Evolutionary conservation across 2,113 vertebrate genomes (phyloP).

Genomic region (Amphiprion ocellaris): DNA sequence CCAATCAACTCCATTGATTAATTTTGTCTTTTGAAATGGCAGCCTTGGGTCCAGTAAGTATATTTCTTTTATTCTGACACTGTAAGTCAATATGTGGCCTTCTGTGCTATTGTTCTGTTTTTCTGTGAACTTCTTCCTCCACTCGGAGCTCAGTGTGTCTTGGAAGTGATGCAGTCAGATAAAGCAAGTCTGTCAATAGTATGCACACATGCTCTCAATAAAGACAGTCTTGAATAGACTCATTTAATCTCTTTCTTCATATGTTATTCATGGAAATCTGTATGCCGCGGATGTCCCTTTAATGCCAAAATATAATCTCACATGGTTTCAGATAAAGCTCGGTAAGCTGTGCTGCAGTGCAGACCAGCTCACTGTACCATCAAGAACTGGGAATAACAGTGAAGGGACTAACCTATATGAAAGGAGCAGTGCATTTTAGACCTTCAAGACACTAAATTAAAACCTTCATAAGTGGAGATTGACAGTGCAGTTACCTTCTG

Average conservation of each 20-base stretch:
- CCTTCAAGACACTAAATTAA: conserved; percentile 53
- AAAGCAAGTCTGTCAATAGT: conserved; percentile 54
- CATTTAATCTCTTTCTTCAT: conserved; percentile 40
- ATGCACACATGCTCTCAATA: conserved; percentile 60
- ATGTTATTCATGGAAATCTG: conserved; percentile 50
- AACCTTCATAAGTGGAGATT: conserved; percentile 66
- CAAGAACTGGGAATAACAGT: conserved; percentile 36
- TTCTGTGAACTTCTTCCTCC: conserved; percentile 47
- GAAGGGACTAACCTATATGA: conserved; percentile 51
- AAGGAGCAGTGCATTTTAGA: conserved; percentile 54
- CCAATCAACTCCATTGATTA: conserved; percentile 70
- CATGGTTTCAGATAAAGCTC: neutral
- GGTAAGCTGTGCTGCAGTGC: conserved; percentile 53
- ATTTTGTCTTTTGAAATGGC: conserved; percentile 71
- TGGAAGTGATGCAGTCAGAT: conserved; percentile 19
- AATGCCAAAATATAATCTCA: conserved; percentile 28
- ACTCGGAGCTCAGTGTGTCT: conserved; percentile 33
- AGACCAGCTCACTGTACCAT: conserved; percentile 33
- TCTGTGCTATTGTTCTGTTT: conserved; percentile 55
- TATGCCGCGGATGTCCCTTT: conserved; percentile 18
- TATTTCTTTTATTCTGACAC: conserved; percentile 66
- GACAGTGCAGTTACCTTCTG: conserved; percentile 60
- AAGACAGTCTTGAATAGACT: conserved; percentile 51
- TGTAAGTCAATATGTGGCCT: conserved; percentile 66
- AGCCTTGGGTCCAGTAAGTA: conserved; percentile 49